These are phyloP conservation scores for Diprion similis DNA, from an alignment of 1,140 invertebrate species.

Conservation along the genomic window DNA sequence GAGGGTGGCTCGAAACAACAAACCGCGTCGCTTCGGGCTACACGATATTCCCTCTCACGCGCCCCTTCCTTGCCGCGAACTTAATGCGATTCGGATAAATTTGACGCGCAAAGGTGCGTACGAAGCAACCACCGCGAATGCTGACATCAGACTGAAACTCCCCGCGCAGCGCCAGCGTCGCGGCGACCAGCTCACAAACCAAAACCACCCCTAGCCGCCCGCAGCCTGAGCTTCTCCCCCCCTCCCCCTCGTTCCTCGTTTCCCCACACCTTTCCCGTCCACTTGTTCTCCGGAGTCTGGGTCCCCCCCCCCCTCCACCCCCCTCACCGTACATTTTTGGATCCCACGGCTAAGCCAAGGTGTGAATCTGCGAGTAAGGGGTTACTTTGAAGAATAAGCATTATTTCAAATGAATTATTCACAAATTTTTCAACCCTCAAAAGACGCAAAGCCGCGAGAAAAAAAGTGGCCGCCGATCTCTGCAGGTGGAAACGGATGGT, in stretches of 20 bases:
- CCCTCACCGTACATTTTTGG: neutral
- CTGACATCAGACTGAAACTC: constrained; percentile 56
- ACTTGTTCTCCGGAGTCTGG: constrained; percentile 9
- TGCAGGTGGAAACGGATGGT: too few relatives aligned
- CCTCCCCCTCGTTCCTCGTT: constrained; percentile 2
- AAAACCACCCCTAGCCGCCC: constrained; percentile 36
- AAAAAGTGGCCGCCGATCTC: too few relatives aligned
- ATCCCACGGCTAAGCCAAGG: neutral
- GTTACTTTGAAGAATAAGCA: neutral
- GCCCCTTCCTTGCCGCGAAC: too few relatives aligned
- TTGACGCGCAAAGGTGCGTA: constrained; percentile 33
- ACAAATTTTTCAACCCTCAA: neutral
- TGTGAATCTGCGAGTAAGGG: neutral
- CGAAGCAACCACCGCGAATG: constrained; percentile 56
- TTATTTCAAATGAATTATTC: neutral
- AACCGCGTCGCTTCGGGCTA: too few relatives aligned
- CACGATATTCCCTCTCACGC: too few relatives aligned
- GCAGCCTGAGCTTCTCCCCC: constrained; percentile 2
- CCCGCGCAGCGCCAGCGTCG: constrained; percentile 53
- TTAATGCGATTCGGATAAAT: neutral
- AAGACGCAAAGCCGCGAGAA: too few relatives aligned
- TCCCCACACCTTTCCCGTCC: constrained; percentile 3
- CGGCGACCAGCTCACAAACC: constrained; percentile 43
- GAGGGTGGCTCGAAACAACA: too few relatives aligned
- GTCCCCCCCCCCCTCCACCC: constrained; percentile 10